These are phyloP conservation scores for Ceramica pisi DNA, from an alignment of 2,888 invertebrate species.

Conservation along the genomic window DNA sequence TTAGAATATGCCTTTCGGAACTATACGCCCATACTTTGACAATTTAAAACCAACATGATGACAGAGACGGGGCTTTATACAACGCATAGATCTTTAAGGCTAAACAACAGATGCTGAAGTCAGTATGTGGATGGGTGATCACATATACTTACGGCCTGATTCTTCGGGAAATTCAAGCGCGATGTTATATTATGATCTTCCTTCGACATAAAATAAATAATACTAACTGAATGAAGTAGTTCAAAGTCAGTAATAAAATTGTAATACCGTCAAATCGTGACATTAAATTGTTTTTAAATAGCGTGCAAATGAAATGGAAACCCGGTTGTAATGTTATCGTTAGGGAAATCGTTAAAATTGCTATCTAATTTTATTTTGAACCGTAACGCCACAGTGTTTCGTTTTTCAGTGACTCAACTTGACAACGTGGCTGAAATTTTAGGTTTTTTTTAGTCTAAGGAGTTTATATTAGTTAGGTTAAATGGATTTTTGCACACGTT, in stretches of 20 bases:
- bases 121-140: too few species aligned
- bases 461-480: too few species aligned
- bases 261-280: conserved; percentile 19
- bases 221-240: conserved; percentile 27
- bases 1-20: too few species aligned
- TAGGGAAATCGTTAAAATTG: conserved; percentile 61
- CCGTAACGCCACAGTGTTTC: conserved; percentile 28
- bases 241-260: conserved; percentile 42
- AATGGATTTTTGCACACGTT: too few species aligned
- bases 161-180: too few species aligned
- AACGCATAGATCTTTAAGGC: too few species aligned
- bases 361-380: conserved; percentile 67
- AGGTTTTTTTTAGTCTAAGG: too few species aligned
- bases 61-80: too few species aligned
- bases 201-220: neutral
- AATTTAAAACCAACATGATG: too few species aligned
- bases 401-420: conserved; percentile 42
- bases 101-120: too few species aligned
- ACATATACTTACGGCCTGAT: too few species aligned
- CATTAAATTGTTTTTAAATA: conserved; percentile 51
- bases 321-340: conserved; percentile 49
- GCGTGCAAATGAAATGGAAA: conserved; percentile 55
- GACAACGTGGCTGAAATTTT: neutral
- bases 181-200: neutral
- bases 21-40: too few species aligned